Base-by-base conservation (phyloP, 2,888 invertebrate genomes). In the Cheiracanthium punctorium region DNA sequence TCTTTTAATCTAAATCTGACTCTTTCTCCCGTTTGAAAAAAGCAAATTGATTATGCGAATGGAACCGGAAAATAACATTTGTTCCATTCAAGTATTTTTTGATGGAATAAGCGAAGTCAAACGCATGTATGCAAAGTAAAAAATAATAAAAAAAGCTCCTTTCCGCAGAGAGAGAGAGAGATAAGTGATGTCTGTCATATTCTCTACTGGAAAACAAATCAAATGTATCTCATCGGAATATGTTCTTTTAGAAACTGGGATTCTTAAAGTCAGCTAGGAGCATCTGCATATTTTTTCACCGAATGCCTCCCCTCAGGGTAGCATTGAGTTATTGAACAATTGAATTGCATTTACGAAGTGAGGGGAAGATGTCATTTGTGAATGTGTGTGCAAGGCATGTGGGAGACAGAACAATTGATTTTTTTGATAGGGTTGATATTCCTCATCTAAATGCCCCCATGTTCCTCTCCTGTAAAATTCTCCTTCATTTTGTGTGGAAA, bases 31-130 rank as follows among this genome's bases (percentile, higher is more conserved):
- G 17, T 52, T 24, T 58, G 67, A 20, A 69, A 73, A 84, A 79
- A 79, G 79, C 73, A 84, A 84, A 84, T 84, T 84, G 84, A 84
- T 84, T 84, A 84, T 84, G 77, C 84, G 77, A 79, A 84, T 84
- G 79, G 84, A 84, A 77, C 79, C 69, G 73, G 73, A 79, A 84
- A 84, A 84, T 84, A 84, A 84, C 84, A 84, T 79, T 84, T 84
- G 84, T 84, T 84, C 52, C 79, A 37, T 79, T 80, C 72, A 73
- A 37, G 80, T 82, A 82, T 82, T 76, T 72, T 82, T 82, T 84
- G 84, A 84, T 84, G 58, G 79, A 79, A 82, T 65, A 82, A 77
- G 48, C 65, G 76, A 72, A 82, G 76, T 82, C 82, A 82, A 82
- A 76, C 64, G 70, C 70, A 76, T 37, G n/a, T 72, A 41, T 70